Evolutionary conservation across 2,797 vertebrate species (phyloP), one percentile per base, ranked within the genome.

Genomic region (Cynopterus sphinx): DNA sequence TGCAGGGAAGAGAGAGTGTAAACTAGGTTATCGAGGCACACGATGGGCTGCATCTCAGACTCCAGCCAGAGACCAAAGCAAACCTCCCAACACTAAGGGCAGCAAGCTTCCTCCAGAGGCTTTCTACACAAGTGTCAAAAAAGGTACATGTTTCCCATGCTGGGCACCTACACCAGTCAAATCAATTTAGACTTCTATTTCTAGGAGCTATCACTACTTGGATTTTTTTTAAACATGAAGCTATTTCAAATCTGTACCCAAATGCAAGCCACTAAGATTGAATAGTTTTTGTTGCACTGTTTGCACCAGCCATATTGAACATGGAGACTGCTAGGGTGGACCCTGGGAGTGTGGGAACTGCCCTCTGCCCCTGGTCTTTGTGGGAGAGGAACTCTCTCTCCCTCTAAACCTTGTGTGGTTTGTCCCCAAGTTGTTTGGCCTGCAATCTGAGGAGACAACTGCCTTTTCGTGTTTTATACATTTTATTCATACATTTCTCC

Each of bases 391-490:
- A 19, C 22, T 46, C 31, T 59, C 2, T 71, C 33, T 86, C 73
- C 78, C 51, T 91, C 85, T 85, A 79, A 89, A 74, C n/a, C n/a
- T 96, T 24, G 0, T 78, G 67, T 49, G 74, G 67, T 70, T 79
- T 68, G 28, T 70, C 8, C 82, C 33, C 49, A 10, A 31, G 74
- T 39, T 51, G 75, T 41, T 63, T 91, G 92, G 90, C 53, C 94
- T 86, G 28, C 4, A 68, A 96, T 95, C 81, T 93, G 95, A 94
- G 83, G 49, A 98, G 77, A 97, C 84, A 94, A 96, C 87, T 94
- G 65, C 33, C 75, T 97, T 98, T 98, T 97, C 43, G 13, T 93
- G 93, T 94, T 95, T 91, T 96, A 95, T 83, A 96, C 84, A 96
- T 88, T 97, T 97, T 94, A 98, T 97, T 97, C 94, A 59, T 93